These are phyloP conservation scores for Albula glossodonta DNA, from an alignment of 2,113 vertebrate species.

Conservation along the genomic window DNA sequence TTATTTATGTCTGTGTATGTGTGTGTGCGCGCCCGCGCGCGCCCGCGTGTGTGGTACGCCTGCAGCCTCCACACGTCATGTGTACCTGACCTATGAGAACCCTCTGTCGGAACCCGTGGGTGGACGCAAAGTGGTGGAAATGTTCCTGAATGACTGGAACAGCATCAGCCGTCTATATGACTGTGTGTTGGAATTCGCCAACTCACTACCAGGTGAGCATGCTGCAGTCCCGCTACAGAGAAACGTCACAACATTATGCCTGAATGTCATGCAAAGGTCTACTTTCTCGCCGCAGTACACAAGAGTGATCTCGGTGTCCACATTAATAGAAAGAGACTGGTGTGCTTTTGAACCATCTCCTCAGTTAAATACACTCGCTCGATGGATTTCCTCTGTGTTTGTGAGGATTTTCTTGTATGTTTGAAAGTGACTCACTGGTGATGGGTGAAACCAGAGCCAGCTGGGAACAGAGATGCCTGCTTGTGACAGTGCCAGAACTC, in stretches of 20 bases:
- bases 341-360: neutral
- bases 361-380: neutral
- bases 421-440: neutral
- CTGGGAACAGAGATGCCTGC: neutral
- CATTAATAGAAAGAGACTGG: neutral
- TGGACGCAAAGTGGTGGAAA: conserved; percentile 94
- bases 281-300: too few species aligned
- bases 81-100: conserved; percentile 96
- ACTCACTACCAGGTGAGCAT: conserved; percentile 81
- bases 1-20: neutral
- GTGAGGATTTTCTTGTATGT: neutral
- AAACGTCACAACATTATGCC: neutral
- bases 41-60: neutral
- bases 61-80: conserved; percentile 86
- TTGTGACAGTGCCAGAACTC: neutral
- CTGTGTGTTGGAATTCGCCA: conserved; percentile 92
- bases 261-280: neutral
- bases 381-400: neutral
- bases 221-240: neutral
- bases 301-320: neutral
- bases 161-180: conserved; percentile 94
- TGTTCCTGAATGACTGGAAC: conserved; percentile 97
- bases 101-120: conserved; percentile 94
- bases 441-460: neutral
- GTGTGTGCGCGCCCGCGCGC: too few species aligned